Base-by-base conservation (phyloP, 2,797 vertebrate species). In the Amblyraja radiata region DNA sequence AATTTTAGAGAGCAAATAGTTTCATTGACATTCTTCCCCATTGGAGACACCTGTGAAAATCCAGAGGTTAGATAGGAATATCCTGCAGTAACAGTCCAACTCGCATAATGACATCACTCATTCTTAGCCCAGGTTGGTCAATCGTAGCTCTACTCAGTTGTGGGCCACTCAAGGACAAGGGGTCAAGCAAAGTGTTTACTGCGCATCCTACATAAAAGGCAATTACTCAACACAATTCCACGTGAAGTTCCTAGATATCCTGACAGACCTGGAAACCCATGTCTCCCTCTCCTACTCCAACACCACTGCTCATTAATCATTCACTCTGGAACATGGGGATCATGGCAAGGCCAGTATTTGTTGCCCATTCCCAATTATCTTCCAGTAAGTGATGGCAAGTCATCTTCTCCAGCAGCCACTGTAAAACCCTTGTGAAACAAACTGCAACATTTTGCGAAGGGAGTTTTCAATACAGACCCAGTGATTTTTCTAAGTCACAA, bases 1-100 rank as follows among this genome's bases (percentile, higher is more conserved):
- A 99, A 99, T 96, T 98, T 98, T 80, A 99, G 97, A n/a, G 99
- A 99, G 94, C 98, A 99, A n/a, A 99, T 96, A 0, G 98, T 99
- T 96, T 99, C 99, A 0, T 97, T 98, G 93, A 96, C 96, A 94
- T 99, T 98, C 46, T 96, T 96, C 93, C 98, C 97, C 0, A 97
- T 95, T 0, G 99, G 98, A 74, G 99, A 99, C 13, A 99, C 97
- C 99, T 99, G 95, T 0, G 0, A 18, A 0, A n/a, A 36, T 18
- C n/a, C 36, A 61, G 23, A 88, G 63, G n/a, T 32, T 46, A 16
- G n/a, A 68, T 32, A 68, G 68, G 2, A 36, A 18, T 32, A 13
- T 9, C 14, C 63, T 21, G 8, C 61, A 21, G 32, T 10, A 88
- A 18, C 3, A 88, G 65, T 7, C 23, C 58, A 32, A 32, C 58